Evolutionary conservation across 2,113 vertebrate genomes (phyloP).

Genomic region (Melierax canorus): DNA sequence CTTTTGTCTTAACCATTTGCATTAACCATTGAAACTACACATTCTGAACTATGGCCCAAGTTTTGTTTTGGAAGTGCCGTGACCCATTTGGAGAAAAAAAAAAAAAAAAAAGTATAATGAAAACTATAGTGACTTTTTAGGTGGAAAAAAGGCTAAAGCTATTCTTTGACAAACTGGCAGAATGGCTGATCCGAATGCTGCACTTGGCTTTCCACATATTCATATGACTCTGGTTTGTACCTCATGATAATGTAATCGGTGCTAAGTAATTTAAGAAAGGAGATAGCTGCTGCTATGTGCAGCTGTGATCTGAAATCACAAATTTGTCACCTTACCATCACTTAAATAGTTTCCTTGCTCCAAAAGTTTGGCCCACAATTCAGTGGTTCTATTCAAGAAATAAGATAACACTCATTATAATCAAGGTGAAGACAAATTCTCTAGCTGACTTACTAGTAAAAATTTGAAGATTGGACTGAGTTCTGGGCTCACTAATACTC

Average conservation of each 20-base stretch:
- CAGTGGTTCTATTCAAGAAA: neutral
- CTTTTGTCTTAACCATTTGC: neutral
- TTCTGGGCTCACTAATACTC: neutral
- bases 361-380: neutral
- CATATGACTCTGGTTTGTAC: neutral
- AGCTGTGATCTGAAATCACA: neutral
- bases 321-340: neutral
- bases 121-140: neutral
- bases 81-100: neutral
- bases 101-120: neutral
- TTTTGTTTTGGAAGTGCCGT: neutral
- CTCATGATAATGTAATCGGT: neutral
- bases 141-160: neutral
- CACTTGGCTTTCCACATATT: neutral
- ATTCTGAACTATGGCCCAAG: neutral
- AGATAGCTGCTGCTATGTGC: neutral
- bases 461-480: neutral
- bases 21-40: neutral
- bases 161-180: neutral
- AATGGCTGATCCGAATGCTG: neutral
- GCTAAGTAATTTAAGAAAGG: neutral
- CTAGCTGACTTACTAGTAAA: neutral
- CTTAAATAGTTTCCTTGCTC: neutral
- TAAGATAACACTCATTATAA: neutral
- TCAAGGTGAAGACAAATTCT: neutral